Evolutionary conservation across 2,797 vertebrate species (phyloP), one percentile per base, ranked within the genome.

Genomic region (Semaprochilodus insignis): DNA sequence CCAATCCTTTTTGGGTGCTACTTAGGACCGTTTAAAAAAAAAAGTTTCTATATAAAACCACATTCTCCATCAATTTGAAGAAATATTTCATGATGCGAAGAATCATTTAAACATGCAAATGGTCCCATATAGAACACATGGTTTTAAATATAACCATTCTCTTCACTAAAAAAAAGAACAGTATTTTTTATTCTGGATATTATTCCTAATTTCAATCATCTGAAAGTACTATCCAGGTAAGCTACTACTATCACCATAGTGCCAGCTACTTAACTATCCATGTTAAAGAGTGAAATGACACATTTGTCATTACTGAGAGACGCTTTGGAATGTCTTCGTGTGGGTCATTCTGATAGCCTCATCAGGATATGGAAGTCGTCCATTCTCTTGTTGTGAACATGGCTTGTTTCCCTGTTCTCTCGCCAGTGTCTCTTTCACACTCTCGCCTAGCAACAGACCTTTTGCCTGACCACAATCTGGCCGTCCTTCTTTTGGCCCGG

Each of bases 381-480:
- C 81, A 77, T 62, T 72, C 71, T 66, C 74, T 69, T 6, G n/a
- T 60, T 25, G 66, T 62, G 78, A 66, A 2, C 44, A 52, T 87
- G 81, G 81, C 81, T 82, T 17, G 34, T 59, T 71, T 71, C 36
- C 54, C 36, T 21, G 57, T 55, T 65, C 67, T 19, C 55, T 76
- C 16, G 27, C 77, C 25, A 82, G 81, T 72, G 16, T 10, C 65
- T 83, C 57, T 82, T 85, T 85, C 84, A 83, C 84, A 83, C 84
- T 55, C 74, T 76, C 71, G 11, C 36, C 72, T 67, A 65, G 80
- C 6, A 10, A 85, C 65, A 77, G 77, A 65, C 65, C 66, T 78
- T 78, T 71, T 75, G 57, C 66, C 25, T 31, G 70, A 62, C 70
- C 51, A 1, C 78, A 67, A 74, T 79, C 81, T 80, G 84, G 62